A percentile compares a stretch with the other conserved stretches of the same genome.
Evolutionary conservation across 2,888 invertebrate species (phyloP).

Genomic region (Metellina segmentata): DNA sequence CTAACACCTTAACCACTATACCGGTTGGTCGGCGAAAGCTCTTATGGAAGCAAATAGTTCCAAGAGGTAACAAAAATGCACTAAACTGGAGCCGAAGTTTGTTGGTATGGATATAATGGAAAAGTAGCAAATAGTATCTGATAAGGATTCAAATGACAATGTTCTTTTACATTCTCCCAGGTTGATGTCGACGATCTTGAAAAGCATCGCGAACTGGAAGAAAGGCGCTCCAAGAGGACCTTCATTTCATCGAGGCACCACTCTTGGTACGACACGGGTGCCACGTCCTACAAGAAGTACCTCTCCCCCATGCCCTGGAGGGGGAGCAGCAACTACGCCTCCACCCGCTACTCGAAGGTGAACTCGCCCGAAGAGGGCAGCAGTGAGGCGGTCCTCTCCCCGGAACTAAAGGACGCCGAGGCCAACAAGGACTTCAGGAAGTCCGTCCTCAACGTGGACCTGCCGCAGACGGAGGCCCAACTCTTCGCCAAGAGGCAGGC

Average conservation of each 20-base stretch:
- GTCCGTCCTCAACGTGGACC: slow-evolving; percentile 51
- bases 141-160: no score
- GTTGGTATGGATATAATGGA: no score
- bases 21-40: no score
- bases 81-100: no score
- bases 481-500: slow-evolving; percentile 39
- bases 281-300: slow-evolving; percentile 54
- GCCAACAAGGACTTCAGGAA: slow-evolving; percentile 64
- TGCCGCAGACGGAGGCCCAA: slow-evolving; percentile 48
- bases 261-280: slow-evolving; percentile 34
- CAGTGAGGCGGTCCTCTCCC: not conserved
- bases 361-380: not conserved
- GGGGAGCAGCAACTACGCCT: not conserved
- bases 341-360: not conserved
- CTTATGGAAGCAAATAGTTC: no score
- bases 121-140: no score
- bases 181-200: slow-evolving; percentile 49
- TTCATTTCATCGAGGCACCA: slow-evolving; percentile 56
- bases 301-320: slow-evolving; percentile 69
- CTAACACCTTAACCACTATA: no score
- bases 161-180: not conserved
- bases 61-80: no score
- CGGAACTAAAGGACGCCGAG: not conserved
- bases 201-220: slow-evolving; percentile 29
- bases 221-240: slow-evolving; percentile 8